Conservation (phyloP, 2,113 vertebrate genomes). For the Sebastes fasciatus region DNA sequence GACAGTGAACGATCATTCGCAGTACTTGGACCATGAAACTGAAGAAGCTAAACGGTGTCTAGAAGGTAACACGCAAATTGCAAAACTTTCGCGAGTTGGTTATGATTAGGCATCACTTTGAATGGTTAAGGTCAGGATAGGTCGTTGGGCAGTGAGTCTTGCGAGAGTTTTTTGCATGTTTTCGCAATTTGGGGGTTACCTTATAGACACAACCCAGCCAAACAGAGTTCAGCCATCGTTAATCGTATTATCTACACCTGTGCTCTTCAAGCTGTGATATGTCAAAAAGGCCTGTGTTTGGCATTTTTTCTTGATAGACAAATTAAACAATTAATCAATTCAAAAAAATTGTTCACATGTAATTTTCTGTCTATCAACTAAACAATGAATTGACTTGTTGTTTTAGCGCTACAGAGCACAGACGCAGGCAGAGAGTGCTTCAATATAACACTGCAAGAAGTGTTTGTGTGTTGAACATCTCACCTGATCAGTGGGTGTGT, state of each 20-base stretch:
- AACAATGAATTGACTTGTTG: background rate
- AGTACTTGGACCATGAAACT: background rate
- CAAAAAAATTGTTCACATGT: background rate
- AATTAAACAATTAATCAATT: too few species aligned
- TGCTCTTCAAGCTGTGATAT: background rate
- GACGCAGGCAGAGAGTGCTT: background rate
- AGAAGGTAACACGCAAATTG: too few species aligned
- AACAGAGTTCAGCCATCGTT: background rate
- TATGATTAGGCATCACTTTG: too few species aligned
- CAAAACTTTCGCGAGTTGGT: too few species aligned
- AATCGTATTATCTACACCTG: background rate
- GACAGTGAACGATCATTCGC: background rate
- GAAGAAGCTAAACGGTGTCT: background rate
- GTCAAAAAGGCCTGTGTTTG: background rate
- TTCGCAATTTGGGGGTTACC: too few species aligned
- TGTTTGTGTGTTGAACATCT: background rate
- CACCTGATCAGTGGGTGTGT: constrained; percentile 82
- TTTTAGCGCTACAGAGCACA: background rate
- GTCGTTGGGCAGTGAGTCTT: too few species aligned
- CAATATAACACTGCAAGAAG: background rate
- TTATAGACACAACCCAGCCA: background rate
- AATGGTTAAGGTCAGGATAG: too few species aligned
- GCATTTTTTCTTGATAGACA: background rate
- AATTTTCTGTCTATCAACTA: background rate
- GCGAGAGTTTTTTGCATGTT: too few species aligned